Evolutionary conservation across 2,888 invertebrate species (phyloP).

Genomic region (Catocala fraxini): DNA sequence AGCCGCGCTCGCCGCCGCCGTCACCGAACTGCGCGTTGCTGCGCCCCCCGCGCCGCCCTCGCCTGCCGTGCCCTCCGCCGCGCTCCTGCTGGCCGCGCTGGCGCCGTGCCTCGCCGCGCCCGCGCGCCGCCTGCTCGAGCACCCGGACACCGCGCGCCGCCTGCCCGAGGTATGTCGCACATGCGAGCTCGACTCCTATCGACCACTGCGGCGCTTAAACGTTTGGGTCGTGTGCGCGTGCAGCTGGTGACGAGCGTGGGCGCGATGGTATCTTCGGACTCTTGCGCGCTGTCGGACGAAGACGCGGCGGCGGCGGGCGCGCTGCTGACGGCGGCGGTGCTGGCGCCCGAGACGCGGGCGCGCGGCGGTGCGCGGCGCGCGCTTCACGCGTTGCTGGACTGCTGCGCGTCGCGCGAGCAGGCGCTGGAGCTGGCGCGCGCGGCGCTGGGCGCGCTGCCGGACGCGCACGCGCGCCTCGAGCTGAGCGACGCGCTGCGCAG

Average conservation of each 20-base stretch:
- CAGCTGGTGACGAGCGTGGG: constrained; percentile 4
- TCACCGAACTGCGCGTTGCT: constrained; percentile 41
- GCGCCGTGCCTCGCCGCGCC: constrained; percentile 17
- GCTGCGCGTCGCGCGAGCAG: constrained; percentile 21
- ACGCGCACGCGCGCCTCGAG: constrained; percentile 28
- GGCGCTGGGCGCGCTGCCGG: constrained; percentile 25
- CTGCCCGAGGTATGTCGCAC: background rate
- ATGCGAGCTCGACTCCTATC: too few relatives aligned
- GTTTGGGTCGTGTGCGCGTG: too few relatives aligned
- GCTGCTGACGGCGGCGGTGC: constrained; percentile 31
- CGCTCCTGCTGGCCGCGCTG: constrained; percentile 4
- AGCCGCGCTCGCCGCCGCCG: constrained; percentile 53
- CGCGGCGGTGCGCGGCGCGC: constrained; percentile 26
- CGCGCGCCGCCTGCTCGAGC: constrained; percentile 9
- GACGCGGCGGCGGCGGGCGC: constrained; percentile 28
- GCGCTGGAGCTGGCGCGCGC: constrained; percentile 13
- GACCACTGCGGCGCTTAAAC: too few relatives aligned
- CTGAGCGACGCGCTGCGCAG: constrained; percentile 47
- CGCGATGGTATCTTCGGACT: constrained; percentile 14
- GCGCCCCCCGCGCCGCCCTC: constrained; percentile 12
- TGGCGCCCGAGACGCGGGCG: constrained; percentile 24
- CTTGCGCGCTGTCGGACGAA: constrained; percentile 25
- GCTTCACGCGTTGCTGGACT: constrained; percentile 38
- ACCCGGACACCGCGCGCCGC: constrained; percentile 25
- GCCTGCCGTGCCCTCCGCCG: constrained; percentile 17